Conservation (phyloP, 2,113 vertebrate genomes). For the Spilogale gracilis region DNA sequence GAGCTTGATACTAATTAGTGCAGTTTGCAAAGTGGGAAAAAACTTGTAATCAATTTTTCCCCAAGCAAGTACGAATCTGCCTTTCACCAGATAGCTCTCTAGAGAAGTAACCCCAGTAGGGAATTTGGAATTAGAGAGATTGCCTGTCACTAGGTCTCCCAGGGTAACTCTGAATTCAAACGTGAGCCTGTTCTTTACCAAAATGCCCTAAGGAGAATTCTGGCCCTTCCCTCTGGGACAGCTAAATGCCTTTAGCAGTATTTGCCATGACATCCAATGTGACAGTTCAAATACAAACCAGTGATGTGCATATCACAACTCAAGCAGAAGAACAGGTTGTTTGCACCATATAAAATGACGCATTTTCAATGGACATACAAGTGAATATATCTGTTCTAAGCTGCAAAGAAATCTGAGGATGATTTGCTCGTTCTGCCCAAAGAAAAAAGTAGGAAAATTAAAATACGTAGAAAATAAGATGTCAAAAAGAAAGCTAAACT, state of each 20-base stretch:
- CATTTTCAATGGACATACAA: slow-evolving; percentile 59
- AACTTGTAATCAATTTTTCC: slow-evolving; percentile 47
- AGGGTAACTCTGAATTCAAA: slow-evolving; percentile 54
- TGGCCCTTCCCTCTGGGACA: slow-evolving; percentile 69
- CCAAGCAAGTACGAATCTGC: slow-evolving; percentile 69
- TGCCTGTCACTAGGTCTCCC: slow-evolving; percentile 50
- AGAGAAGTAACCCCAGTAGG: slow-evolving; percentile 57
- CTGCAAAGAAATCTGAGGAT: not conserved
- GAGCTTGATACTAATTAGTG: slow-evolving; percentile 70
- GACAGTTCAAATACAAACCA: slow-evolving; percentile 72
- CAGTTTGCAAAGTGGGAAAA: slow-evolving; percentile 73
- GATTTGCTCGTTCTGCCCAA: slow-evolving; percentile 20
- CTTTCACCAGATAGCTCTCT: slow-evolving; percentile 54
- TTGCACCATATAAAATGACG: slow-evolving; percentile 11
- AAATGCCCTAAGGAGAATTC: slow-evolving; percentile 64
- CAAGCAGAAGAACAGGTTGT: slow-evolving; percentile 57
- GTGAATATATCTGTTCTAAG: slow-evolving; percentile 38
- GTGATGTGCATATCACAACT: slow-evolving; percentile 24
- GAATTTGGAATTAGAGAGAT: slow-evolving; percentile 63
- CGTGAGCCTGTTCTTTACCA: slow-evolving; percentile 61
- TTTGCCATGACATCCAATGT: slow-evolving; percentile 52
- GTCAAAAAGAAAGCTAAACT: slow-evolving; percentile 45
- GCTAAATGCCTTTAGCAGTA: slow-evolving; percentile 55
- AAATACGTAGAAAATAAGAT: slow-evolving; percentile 51
- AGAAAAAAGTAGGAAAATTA: slow-evolving; percentile 16